Evolutionary conservation across 2,113 vertebrate genomes (phyloP).

Genomic region (Raphicerus campestris): DNA sequence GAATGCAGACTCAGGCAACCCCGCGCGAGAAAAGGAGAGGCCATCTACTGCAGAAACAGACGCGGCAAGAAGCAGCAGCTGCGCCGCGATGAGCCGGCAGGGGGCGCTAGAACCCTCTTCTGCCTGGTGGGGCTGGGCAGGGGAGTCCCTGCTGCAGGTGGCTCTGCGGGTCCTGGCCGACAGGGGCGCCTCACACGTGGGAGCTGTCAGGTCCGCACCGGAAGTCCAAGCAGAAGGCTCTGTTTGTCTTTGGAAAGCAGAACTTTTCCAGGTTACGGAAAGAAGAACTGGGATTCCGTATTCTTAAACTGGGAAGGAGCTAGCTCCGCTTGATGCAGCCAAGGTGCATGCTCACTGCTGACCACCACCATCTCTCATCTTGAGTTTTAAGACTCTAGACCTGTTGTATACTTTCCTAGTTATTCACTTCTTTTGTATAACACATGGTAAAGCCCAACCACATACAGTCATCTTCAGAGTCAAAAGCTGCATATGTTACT

Average conservation of each 20-base stretch:
- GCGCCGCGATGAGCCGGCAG: accelerated
- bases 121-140: neutral
- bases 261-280: neutral
- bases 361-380: neutral
- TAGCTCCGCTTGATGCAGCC: neutral
- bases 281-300: neutral
- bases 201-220: accelerated
- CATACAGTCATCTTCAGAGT: neutral
- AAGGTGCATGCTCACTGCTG: neutral
- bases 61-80: accelerated
- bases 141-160: neutral
- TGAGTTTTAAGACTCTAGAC: neutral
- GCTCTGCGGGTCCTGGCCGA: neutral
- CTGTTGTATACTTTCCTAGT: neutral
- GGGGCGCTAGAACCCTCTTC: neutral
- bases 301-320: neutral
- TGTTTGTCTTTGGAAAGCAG: neutral
- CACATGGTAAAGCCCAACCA: neutral
- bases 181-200: accelerated
- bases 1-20: neutral
- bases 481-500: neutral
- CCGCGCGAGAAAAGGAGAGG: neutral
- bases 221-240: neutral
- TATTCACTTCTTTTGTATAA: neutral
- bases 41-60: neutral